Conservation (phyloP, 2,888 invertebrate species). For the Polydrusus cervinus region DNA sequence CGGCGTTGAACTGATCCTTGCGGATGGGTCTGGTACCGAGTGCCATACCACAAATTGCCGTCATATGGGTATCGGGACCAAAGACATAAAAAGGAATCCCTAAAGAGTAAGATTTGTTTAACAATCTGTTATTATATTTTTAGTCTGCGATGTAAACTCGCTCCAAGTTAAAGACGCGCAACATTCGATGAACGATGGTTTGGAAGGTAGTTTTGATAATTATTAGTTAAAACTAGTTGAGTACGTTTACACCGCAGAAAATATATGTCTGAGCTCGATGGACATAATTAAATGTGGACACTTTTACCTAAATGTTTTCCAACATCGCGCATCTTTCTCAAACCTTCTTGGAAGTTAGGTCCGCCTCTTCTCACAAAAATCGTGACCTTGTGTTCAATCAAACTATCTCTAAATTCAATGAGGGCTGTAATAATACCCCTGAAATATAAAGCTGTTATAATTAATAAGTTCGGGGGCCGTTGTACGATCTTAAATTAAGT, state of each 20-base stretch:
- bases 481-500: no score
- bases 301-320: constrained; percentile 82
- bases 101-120: constrained; percentile 69
- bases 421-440: constrained; percentile 98
- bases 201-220: no score
- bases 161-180: no score
- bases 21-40: constrained; percentile 92
- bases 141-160: no score
- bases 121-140: no score
- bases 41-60: constrained; percentile 98
- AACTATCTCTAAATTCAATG: constrained; percentile 91
- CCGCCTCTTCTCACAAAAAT: constrained; percentile 98
- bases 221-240: no score
- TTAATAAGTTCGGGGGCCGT: no score
- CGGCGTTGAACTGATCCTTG: constrained; percentile 73
- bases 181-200: no score
- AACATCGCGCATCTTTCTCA: constrained; percentile 94
- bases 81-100: constrained; percentile 97
- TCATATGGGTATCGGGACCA: constrained; percentile 99
- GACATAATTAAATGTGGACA: no score
- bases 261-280: no score
- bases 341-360: constrained; percentile 96
- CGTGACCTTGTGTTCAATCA: constrained; percentile 92
- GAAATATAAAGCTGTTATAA: constrained; percentile 15
- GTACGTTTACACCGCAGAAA: no score